Evolutionary conservation across 2,888 invertebrate species (phyloP).

Genomic region (Horisme vitalbata): DNA sequence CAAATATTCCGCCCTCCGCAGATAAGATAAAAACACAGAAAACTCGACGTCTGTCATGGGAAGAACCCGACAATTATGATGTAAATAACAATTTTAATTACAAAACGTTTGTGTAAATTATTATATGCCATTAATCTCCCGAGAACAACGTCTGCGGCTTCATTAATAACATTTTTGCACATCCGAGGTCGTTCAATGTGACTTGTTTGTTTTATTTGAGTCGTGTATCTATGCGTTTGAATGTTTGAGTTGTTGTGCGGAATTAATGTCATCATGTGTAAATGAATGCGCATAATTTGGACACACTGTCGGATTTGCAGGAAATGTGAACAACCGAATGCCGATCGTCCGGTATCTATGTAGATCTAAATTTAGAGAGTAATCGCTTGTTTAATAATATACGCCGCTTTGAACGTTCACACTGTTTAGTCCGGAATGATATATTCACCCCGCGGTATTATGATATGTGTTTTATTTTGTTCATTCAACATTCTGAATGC

Average conservation of each 20-base stretch:
- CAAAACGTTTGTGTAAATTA: slow-evolving; percentile 44
- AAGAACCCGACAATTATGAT: slow-evolving; percentile 50
- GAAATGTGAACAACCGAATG: slow-evolving; percentile 49
- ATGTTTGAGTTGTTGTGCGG: slow-evolving; percentile 22
- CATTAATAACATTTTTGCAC: slow-evolving; percentile 33
- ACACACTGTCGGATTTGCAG: slow-evolving; percentile 60
- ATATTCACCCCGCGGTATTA: slow-evolving; percentile 9
- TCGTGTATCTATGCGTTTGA: slow-evolving; percentile 14
- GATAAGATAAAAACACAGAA: slow-evolving; percentile 77
- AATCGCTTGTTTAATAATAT: slow-evolving; percentile 68
- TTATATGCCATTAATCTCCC: slow-evolving; percentile 37
- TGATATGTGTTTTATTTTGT: slow-evolving; percentile 5
- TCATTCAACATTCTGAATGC: background rate
- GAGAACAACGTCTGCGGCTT: slow-evolving; percentile 37
- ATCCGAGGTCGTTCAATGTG: slow-evolving; percentile 39
- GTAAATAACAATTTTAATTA: slow-evolving; percentile 47
- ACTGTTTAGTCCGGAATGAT: slow-evolving; percentile 13
- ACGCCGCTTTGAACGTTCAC: slow-evolving; percentile 22
- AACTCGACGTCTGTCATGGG: slow-evolving; percentile 57
- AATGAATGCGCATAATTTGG: slow-evolving; percentile 70
- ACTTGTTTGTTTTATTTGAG: slow-evolving; percentile 35
- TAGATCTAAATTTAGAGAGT: slow-evolving; percentile 65
- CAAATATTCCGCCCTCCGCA: slow-evolving; percentile 74
- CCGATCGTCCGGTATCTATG: slow-evolving; percentile 55
- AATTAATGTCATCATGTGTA: slow-evolving; percentile 34